Percentiles rank a stretch among this genome's conserved stretches.
phyloP scores from a whole-genome alignment of 2,113 vertebrate species.

The Paradisaea rubra region DNA sequence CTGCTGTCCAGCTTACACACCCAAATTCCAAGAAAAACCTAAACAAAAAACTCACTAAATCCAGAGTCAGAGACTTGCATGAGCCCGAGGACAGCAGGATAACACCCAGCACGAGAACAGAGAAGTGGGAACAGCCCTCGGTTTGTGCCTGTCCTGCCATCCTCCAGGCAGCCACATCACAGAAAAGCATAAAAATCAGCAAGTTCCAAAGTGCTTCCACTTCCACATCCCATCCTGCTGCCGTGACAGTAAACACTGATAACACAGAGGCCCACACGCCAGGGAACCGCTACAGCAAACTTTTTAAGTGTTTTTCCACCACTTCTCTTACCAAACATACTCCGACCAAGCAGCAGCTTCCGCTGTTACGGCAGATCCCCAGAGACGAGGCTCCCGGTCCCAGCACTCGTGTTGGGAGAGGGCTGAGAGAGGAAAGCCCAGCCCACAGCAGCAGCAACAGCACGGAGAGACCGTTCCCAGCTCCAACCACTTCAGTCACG shows the following conservation, averaged over 20 bases:
- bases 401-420: neutral
- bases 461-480: neutral
- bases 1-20: neutral
- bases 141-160: neutral
- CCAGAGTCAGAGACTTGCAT: neutral
- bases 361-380: neutral
- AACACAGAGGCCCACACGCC: neutral
- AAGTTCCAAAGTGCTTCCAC: neutral
- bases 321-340: neutral
- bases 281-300: neutral
- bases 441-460: neutral
- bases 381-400: neutral
- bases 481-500: neutral
- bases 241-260: neutral
- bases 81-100: neutral
- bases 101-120: accelerated
- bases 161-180: neutral
- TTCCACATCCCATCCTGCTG: neutral
- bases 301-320: neutral
- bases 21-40: neutral
- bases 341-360: neutral
- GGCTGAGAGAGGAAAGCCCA: neutral
- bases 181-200: neutral
- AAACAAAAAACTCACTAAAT: neutral
- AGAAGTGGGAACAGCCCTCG: neutral